These are phyloP conservation scores for Bibio marci DNA, from an alignment of 2,888 invertebrate genomes.

Conservation along the genomic window DNA sequence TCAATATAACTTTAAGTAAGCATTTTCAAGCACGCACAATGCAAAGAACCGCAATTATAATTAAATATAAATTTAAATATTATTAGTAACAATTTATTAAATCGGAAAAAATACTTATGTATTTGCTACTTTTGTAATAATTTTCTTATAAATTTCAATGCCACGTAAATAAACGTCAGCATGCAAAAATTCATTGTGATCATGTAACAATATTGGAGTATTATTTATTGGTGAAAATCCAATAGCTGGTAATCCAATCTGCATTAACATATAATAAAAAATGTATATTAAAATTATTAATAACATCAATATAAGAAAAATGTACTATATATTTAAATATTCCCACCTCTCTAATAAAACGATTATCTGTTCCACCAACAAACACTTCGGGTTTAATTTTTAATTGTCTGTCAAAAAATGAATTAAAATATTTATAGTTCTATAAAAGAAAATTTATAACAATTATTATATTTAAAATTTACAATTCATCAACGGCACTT, in stretches of 20 bases:
- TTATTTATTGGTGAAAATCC: slow-evolving; percentile 84
- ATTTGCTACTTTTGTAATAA: slow-evolving; percentile 3
- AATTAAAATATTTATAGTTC: no score
- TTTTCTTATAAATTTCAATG: slow-evolving; percentile 48
- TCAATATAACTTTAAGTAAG: no score
- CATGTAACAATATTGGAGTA: slow-evolving; percentile 73
- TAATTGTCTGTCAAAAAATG: slow-evolving; percentile 15
- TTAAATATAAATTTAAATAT: no score
- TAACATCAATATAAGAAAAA: no score
- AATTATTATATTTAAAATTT: no score
- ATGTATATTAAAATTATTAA: no score
- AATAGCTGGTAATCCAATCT: slow-evolving; percentile 69
- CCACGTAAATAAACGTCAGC: slow-evolving; percentile 64
- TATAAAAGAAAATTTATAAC: no score
- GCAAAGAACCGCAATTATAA: no score
- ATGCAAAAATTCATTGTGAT: slow-evolving; percentile 75
- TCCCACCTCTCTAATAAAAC: slow-evolving; percentile 16
- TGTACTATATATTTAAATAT: no score
- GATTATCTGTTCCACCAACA: slow-evolving; percentile 63
- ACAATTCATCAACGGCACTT: slow-evolving; percentile 39
- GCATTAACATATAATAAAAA: no score
- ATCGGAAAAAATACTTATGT: not conserved
- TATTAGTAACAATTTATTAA: no score
- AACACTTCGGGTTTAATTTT: slow-evolving; percentile 38
- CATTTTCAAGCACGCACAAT: no score